A percentile compares a stretch with the other conserved stretches of the same genome.
Conservation (phyloP, 2,797 vertebrate species). For the Meriones psammophilus region DNA sequence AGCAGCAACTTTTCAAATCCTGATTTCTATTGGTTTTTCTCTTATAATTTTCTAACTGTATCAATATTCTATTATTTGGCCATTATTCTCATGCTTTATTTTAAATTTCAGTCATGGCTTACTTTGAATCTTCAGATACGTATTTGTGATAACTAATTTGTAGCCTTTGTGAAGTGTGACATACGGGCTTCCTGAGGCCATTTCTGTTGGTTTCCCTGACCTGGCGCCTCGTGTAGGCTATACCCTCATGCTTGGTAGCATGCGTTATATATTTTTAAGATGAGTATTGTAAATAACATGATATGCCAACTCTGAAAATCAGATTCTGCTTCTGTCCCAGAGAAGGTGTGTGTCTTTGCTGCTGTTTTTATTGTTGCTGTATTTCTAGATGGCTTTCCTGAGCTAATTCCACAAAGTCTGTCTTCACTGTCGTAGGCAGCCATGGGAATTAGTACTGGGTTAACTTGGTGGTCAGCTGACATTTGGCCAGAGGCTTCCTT, state of each 20-base stretch:
- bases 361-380: not conserved
- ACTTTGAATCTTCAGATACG: not conserved
- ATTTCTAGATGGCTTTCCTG: not conserved
- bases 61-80: not conserved
- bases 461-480: not conserved
- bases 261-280: not conserved
- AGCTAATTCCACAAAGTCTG: not conserved
- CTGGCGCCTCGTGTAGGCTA: not conserved
- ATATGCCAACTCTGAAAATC: not conserved
- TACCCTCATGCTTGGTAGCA: not conserved
- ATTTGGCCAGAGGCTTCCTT: not conserved
- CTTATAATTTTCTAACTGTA: conserved; percentile 16
- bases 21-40: conserved; percentile 17
- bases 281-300: not conserved
- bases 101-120: not conserved
- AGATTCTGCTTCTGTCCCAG: not conserved
- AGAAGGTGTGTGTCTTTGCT: not conserved
- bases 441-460: not conserved
- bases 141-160: conserved; percentile 23
- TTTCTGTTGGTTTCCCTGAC: not conserved
- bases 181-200: not conserved
- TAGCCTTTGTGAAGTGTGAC: not conserved
- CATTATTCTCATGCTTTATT: not conserved
- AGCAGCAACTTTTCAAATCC: not conserved
- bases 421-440: not conserved